A percentile compares a stretch with the other conserved stretches of the same genome.
phyloP scores from a whole-genome alignment of 2,888 invertebrate genomes.

The Melieria omissa region DNA sequence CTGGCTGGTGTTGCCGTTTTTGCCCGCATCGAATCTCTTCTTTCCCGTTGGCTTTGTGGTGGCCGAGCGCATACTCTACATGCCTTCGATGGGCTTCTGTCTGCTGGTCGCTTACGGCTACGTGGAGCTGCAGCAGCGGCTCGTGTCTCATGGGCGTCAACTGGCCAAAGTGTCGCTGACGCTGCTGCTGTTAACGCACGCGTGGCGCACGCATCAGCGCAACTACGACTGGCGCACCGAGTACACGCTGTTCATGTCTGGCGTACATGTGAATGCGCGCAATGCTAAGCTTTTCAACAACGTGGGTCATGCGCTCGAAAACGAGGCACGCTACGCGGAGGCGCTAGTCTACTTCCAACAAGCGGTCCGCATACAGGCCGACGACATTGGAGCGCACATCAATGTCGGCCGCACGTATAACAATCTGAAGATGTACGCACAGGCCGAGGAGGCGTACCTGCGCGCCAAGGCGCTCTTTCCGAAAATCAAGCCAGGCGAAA shows the following conservation, averaged over 20 bases:
- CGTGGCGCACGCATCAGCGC: conserved; percentile 85
- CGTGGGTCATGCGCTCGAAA: conserved; percentile 95
- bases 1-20: conserved; percentile 88
- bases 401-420: conserved; percentile 96
- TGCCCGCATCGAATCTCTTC: conserved; percentile 96
- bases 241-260: conserved; percentile 93
- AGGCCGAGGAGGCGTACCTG: conserved; percentile 93
- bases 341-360: conserved; percentile 92
- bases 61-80: conserved; percentile 94
- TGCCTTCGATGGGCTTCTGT: conserved; percentile 98
- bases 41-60: conserved; percentile 98
- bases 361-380: conserved; percentile 92
- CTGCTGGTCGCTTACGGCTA: conserved; percentile 90
- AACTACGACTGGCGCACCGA: conserved; percentile 96
- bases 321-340: conserved; percentile 74
- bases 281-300: conserved; percentile 98
- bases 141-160: neutral
- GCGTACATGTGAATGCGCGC: conserved; percentile 81
- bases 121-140: conserved; percentile 69
- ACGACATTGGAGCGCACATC: conserved; percentile 96
- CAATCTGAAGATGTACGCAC: conserved; percentile 85
- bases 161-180: conserved; percentile 64
- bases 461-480: conserved; percentile 89
- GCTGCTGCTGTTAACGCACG: conserved; percentile 80
- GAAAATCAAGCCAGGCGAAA: conserved; percentile 91